Conservation (phyloP, 2,113 vertebrate species). For the Triplophysa siluroides region DNA sequence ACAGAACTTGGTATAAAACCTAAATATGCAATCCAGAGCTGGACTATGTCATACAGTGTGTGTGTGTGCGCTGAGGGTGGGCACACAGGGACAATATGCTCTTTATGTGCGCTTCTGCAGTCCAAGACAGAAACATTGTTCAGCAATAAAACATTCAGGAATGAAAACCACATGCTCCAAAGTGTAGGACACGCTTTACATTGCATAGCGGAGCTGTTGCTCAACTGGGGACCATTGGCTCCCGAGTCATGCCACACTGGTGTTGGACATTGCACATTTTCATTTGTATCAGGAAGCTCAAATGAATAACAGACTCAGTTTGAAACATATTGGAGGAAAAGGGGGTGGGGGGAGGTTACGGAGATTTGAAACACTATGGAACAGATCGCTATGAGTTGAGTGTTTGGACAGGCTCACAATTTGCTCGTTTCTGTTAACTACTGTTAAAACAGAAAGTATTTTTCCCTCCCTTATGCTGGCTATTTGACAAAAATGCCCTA, state of each 20-base stretch:
- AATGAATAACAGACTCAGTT: slow-evolving; percentile 67
- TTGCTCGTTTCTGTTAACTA: slow-evolving; percentile 36
- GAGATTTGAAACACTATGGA: slow-evolving; percentile 53
- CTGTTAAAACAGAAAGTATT: slow-evolving; percentile 24
- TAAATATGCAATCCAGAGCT: slow-evolving; percentile 43
- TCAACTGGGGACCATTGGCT: slow-evolving; percentile 61
- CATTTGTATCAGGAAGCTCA: slow-evolving; percentile 66
- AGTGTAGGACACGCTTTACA: slow-evolving; percentile 66
- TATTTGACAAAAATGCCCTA: background rate
- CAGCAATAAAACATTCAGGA: slow-evolving; percentile 78
- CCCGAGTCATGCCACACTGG: slow-evolving; percentile 60
- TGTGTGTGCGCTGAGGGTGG: slow-evolving; percentile 61
- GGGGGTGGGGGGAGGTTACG: slow-evolving; percentile 27
- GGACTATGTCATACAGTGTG: slow-evolving; percentile 55
- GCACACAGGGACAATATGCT: slow-evolving; percentile 77
- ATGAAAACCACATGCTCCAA: slow-evolving; percentile 78
- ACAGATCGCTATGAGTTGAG: slow-evolving; percentile 48
- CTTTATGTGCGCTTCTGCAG: slow-evolving; percentile 76
- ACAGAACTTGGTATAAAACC: slow-evolving; percentile 59
- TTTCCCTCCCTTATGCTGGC: background rate
- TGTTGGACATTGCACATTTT: slow-evolving; percentile 64
- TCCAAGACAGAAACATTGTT: slow-evolving; percentile 79
- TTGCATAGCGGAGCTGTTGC: slow-evolving; percentile 64
- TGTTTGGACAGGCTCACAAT: slow-evolving; percentile 49
- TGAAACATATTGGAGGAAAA: slow-evolving; percentile 51